Base-by-base conservation (phyloP, 37 sponge, comb jelly and placozoan species). In the Oscarella lobularis region DNA sequence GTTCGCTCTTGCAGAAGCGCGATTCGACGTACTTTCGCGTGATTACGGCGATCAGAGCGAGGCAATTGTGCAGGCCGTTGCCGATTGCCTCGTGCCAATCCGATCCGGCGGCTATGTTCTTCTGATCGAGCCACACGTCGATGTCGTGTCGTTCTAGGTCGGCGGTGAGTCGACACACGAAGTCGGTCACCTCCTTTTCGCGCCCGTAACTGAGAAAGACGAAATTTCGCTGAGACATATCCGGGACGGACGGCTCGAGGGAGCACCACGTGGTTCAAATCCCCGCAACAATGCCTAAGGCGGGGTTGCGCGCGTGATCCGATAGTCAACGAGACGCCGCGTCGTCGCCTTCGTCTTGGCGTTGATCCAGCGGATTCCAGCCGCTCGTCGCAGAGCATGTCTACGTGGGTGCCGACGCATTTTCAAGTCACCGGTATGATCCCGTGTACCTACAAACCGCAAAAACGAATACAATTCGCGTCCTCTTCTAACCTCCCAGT, bases 71-170 rank as follows among this genome's bases (percentile, higher is more conserved):
- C 73, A 88, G 60, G 27, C 89, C 85, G 0, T 39, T 85, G 6
- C 82, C 85, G 37, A 88, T 88, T 20, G 85, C 88, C n/a, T 75
- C 85, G 35, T 84, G 82, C 88, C 88, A 88, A n/a, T 88, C 88
- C 31, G 65, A 77, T 1, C 89, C 89, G 1, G 85, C 67, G 2
- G 73, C 77, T 1, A 89, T 85, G 39, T 82, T 81, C 4, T 84
- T 66, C 65, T 39, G n/a, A 73, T 89, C 89, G 72, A 89, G 60
- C 89, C 89, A 89, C 14, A 85, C 82, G 3, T 75, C 35, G 76
- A 84, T 81, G 33, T 82, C 85, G 33, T 76, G 54, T 27, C 66
- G 66, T 48, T 84, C 85, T 73, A 88, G 69, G 77, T 84, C 88
- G 2, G 38, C 67, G 36, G 79, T 85, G 6, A 88, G 75, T 33